phyloP scores from a whole-genome alignment of 2,113 vertebrate genomes.

The Caranx ignobilis region DNA sequence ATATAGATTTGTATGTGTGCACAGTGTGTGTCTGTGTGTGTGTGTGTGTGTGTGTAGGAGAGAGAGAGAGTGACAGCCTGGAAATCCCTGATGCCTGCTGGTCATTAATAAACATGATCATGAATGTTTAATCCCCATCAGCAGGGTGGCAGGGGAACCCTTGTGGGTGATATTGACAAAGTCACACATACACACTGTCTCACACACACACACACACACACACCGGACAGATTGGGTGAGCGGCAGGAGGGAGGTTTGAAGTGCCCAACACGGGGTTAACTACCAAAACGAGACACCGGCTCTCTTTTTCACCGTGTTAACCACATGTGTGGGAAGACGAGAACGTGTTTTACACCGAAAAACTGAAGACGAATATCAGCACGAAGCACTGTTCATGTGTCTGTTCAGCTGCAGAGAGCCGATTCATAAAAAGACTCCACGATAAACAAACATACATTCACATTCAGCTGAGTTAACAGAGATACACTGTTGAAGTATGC shows the following conservation, averaged over 20 bases:
- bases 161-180: conserved; percentile 72
- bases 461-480: background rate
- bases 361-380: background rate
- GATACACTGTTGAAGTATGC: background rate
- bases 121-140: conserved; percentile 83
- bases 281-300: conserved; percentile 21
- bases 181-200: conserved; percentile 5
- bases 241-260: conserved; percentile 55
- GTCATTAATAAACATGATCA: conserved; percentile 86
- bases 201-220: background rate
- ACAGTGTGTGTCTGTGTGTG: conserved; percentile 11
- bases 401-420: background rate
- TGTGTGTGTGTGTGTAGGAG: conserved; percentile 17
- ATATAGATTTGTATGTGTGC: background rate
- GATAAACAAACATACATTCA: background rate
- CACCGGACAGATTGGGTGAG: conserved; percentile 70
- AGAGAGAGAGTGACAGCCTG: conserved; percentile 39
- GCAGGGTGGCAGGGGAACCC: conserved; percentile 58
- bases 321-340: background rate
- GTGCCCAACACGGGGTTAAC: conserved; percentile 33
- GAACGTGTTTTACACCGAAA: background rate
- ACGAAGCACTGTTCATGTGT: background rate
- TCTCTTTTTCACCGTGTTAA: conserved; percentile 3
- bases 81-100: conserved; percentile 73
- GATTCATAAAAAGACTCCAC: background rate